Evolutionary conservation across 2,113 vertebrate genomes (phyloP).

Genomic region (Lipotes vexillifer): DNA sequence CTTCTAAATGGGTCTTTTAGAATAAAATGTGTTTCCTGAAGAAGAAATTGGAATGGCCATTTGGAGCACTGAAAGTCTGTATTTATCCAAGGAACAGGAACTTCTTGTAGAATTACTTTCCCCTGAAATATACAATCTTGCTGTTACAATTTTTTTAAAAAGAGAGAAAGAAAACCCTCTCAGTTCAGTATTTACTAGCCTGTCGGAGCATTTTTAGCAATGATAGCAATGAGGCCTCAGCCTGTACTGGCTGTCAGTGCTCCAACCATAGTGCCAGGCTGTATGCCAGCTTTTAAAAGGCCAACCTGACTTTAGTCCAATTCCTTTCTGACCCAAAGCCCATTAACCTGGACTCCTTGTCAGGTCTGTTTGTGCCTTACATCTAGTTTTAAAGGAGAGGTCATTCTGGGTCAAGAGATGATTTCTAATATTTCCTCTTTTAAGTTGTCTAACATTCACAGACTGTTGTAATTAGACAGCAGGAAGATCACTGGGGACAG

Average conservation of each 20-base stretch:
- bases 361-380: background rate
- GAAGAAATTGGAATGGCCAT: conserved; percentile 43
- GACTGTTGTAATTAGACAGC: background rate
- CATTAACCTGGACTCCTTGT: background rate
- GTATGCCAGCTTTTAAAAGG: background rate
- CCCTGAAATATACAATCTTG: conserved; percentile 17
- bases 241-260: background rate
- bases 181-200: background rate
- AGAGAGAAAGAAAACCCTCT: background rate
- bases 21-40: conserved; percentile 56
- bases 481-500: background rate
- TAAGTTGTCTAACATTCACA: conserved; percentile 15
- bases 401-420: background rate
- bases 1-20: conserved; percentile 53
- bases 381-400: conserved; percentile 24
- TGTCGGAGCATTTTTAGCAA: background rate
- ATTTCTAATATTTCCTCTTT: conserved; percentile 33
- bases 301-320: background rate
- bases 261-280: background rate
- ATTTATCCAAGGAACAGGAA: conserved; percentile 47
- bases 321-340: background rate
- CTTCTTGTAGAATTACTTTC: conserved; percentile 54
- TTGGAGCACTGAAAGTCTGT: conserved; percentile 20
- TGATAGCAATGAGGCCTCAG: background rate
- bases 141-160: background rate